Evolutionary conservation across 2,797 vertebrate species (phyloP).

Genomic region (Lemur catta): DNA sequence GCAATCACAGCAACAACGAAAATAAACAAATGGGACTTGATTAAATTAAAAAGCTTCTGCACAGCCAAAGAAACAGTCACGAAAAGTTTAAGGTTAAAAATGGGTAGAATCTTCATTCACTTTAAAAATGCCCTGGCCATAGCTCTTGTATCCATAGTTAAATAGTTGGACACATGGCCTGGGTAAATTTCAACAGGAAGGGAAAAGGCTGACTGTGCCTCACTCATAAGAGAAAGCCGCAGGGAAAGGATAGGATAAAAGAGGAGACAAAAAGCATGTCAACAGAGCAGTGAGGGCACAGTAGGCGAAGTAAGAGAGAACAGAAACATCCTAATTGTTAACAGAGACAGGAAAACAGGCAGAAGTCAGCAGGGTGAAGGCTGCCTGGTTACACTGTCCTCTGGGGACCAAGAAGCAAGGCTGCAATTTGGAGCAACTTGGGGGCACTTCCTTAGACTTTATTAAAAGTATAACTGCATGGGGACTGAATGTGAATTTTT

Average conservation of each 20-base stretch:
- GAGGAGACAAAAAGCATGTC: not conserved
- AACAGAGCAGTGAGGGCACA: not conserved
- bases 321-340: slow-evolving; percentile 31
- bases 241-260: slow-evolving; percentile 10
- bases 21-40: no score
- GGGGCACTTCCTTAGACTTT: slow-evolving; percentile 13
- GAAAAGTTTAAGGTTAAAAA: not conserved
- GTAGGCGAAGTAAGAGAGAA: not conserved
- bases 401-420: not conserved
- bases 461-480: slow-evolving; percentile 44
- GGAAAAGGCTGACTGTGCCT: not conserved
- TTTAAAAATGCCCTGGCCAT: not conserved
- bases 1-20: no score
- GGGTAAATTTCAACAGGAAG: not conserved
- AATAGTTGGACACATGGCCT: not conserved
- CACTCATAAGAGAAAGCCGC: not conserved
- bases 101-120: not conserved
- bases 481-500: not conserved
- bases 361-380: not conserved
- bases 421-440: not conserved
- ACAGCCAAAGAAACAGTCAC: no score
- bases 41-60: no score
- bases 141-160: not conserved
- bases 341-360: slow-evolving; percentile 26
- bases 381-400: not conserved